Base-by-base conservation (phyloP, 1,140 invertebrate genomes). In the Gonioctena quinquepunctata region DNA sequence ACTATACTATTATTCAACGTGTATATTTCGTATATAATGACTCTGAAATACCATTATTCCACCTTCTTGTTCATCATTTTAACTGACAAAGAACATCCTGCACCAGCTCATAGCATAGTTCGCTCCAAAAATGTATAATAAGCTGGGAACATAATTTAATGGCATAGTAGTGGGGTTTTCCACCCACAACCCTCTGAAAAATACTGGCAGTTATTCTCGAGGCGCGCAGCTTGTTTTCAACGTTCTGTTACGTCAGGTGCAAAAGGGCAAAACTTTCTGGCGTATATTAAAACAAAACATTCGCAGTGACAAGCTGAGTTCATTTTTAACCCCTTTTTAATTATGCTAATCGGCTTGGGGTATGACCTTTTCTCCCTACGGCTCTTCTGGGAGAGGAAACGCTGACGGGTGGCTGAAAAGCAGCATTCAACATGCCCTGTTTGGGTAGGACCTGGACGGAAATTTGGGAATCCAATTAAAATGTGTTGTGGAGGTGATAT, bases 171-270 rank as follows among this genome's bases (percentile, higher is more conserved):
- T 42, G 33, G 1, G 33, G 61, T 22, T 25, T 25, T 59, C 26
- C 5, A 25, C 23, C 56, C 13, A 25, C 2, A 8, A 42, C 11
- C 1, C 56, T 59, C 26, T 13, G 28, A 7, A 48, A 63, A 63
- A 25, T 22, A 63, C 28, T 63, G 61, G 7, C 33, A 19, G 33
- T 63, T 63, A 63, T 63, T 63, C 42, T 48, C n/a, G 28, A 21
- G 11, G 7, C 18, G n/a, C 61, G 27, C 42, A 63, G 61, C 42
- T n/a, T 23, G 57, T 19, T 60, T 26, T 26, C 16, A 26, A 60
- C 57, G 23, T 63, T 63, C 33, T 49, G 61, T 63, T 48, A 48
- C 27, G 28, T 63, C 61, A 49, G 28, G 61, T 63, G 61, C 61
- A 63, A 59, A 49, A 33, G 21, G 61, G 7, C 3, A 49, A 18